Conservation (phyloP, 2,113 vertebrate genomes). For the Poeciliopsis prolifica region DNA sequence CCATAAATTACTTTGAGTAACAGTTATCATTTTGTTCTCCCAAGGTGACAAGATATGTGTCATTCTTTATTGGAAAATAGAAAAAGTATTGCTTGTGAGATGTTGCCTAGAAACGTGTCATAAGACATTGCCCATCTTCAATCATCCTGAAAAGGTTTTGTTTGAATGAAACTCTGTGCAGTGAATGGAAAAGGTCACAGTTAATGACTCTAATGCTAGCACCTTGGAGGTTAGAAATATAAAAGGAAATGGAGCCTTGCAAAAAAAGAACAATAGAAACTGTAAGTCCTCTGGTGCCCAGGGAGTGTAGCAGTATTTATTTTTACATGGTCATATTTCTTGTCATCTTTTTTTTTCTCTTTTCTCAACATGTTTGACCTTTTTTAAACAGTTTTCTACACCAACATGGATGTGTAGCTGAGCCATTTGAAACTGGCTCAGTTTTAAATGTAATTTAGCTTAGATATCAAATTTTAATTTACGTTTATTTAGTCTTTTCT, state of each 20-base stretch:
- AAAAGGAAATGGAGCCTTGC: slow-evolving; percentile 1
- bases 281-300: slow-evolving; percentile 2
- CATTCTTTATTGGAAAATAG: slow-evolving; percentile 7
- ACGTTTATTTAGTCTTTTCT: too few species aligned
- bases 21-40: not conserved
- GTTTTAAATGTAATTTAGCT: too few species aligned
- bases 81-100: not conserved
- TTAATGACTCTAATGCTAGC: slow-evolving; percentile 19
- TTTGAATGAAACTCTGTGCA: slow-evolving; percentile 4
- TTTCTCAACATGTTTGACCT: not conserved
- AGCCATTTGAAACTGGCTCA: too few species aligned
- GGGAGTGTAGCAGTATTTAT: not conserved
- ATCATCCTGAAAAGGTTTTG: not conserved
- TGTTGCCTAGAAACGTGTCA: slow-evolving; percentile 5
- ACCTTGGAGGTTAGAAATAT: slow-evolving; percentile 14
- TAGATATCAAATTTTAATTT: too few species aligned
- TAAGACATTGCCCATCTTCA: slow-evolving; percentile 7
- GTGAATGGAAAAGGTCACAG: slow-evolving; percentile 40
- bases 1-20: slow-evolving; percentile 15
- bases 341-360: not conserved
- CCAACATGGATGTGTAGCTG: too few species aligned
- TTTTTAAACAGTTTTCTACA: not conserved
- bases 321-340: slow-evolving; percentile 6
- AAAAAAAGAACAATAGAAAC: slow-evolving; percentile 1
- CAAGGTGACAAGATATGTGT: slow-evolving; percentile 27